Evolutionary conservation across 2,888 invertebrate genomes (phyloP).

Genomic region (Gerris lacustris): DNA sequence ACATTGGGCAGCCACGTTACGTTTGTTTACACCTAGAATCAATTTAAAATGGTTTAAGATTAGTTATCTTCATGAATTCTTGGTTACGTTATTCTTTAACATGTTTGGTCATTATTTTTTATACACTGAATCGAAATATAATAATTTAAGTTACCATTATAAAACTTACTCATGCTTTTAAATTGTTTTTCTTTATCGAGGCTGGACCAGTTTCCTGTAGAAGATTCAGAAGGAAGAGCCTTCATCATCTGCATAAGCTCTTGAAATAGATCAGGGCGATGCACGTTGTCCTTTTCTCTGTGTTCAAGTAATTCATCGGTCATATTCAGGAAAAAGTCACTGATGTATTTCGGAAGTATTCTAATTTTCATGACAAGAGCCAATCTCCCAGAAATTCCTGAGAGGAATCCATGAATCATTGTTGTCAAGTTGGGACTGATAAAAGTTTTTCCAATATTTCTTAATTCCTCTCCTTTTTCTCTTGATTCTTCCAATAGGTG

Average conservation of each 20-base stretch:
- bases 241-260: background rate
- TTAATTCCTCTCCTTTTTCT: background rate
- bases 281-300: background rate
- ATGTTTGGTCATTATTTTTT: no score
- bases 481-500: background rate
- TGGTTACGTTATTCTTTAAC: no score
- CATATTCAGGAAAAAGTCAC: background rate
- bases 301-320: background rate
- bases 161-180: background rate
- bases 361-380: background rate
- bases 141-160: background rate
- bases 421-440: background rate
- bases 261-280: background rate
- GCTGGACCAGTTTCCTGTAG: background rate
- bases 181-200: background rate
- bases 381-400: background rate
- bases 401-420: background rate
- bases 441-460: background rate
- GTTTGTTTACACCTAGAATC: background rate
- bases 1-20: slow-evolving; percentile 40
- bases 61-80: no score
- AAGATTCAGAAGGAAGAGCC: background rate
- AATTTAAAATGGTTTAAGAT: no score
- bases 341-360: background rate
- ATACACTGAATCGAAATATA: no score